Evolutionary conservation across 2,888 invertebrate species (phyloP).

Genomic region (Abrostola tripartita): DNA sequence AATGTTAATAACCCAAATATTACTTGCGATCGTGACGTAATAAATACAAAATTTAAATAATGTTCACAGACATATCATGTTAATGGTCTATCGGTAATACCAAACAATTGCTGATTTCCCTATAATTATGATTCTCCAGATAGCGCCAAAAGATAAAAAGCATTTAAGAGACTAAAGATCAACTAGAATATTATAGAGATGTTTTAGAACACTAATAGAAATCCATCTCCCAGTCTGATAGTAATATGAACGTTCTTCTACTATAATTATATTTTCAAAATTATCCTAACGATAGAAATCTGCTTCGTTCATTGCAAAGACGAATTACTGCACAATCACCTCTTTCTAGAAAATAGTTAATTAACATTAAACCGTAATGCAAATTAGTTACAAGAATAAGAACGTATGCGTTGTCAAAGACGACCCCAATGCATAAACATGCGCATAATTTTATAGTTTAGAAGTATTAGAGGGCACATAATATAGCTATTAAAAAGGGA

Average conservation of each 20-base stretch:
- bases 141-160: not conserved
- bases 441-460: slow-evolving; percentile 68
- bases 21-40: no score
- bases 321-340: slow-evolving; percentile 14
- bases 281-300: not conserved
- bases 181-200: not conserved
- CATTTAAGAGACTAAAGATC: not conserved
- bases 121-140: no score
- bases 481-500: slow-evolving; percentile 57
- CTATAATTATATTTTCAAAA: not conserved
- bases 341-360: slow-evolving; percentile 20
- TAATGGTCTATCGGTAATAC: no score
- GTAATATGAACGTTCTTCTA: not conserved
- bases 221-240: no score
- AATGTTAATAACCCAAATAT: no score
- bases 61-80: no score
- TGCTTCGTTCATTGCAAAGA: not conserved
- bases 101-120: no score
- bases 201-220: no score
- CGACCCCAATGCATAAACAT: slow-evolving; percentile 64
- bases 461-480: slow-evolving; percentile 62
- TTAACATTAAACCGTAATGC: slow-evolving; percentile 17
- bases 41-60: no score
- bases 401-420: slow-evolving; percentile 47
- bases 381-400: slow-evolving; percentile 34